Conservation (phyloP, 1,140 invertebrate species). For the Branchinecta lindahli region DNA sequence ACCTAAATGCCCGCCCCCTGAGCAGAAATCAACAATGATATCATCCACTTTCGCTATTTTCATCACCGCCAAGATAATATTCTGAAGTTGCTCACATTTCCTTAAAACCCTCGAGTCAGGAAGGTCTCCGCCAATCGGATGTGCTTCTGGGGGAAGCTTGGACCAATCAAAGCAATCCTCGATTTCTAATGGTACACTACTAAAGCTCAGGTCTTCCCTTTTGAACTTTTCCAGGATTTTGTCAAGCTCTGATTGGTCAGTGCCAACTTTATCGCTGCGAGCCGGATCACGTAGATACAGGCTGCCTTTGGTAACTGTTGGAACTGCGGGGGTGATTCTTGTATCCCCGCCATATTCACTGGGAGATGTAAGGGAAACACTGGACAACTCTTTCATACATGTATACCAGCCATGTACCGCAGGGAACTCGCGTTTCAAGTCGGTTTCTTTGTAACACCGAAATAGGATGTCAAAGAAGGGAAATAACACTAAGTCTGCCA, state of each 20-base stretch:
- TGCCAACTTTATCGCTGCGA: conserved; percentile 17
- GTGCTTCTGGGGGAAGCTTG: conserved; percentile 48
- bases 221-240: conserved; percentile 13
- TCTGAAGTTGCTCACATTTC: conserved; percentile 79
- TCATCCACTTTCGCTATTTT: conserved; percentile 39
- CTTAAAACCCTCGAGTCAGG: conserved; percentile 49
- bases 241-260: conserved; percentile 18
- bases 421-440: conserved; percentile 41
- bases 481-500: conserved; percentile 68
- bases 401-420: conserved; percentile 48
- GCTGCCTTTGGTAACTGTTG: conserved; percentile 7
- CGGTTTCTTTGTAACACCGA: conserved; percentile 24
- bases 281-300: conserved; percentile 16
- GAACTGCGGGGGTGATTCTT: neutral
- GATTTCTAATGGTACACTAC: conserved; percentile 15
- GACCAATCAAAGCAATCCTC: conserved; percentile 36
- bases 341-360: neutral
- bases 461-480: conserved; percentile 51
- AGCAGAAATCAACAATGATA: conserved; percentile 83
- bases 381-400: conserved; percentile 10
- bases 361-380: neutral
- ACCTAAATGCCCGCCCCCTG: conserved; percentile 79
- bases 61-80: conserved; percentile 59
- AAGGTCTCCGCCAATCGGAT: conserved; percentile 58
- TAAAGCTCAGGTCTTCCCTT: neutral